Conservation (phyloP, 2,797 vertebrate genomes). For the Gephyroberyx darwinii region DNA sequence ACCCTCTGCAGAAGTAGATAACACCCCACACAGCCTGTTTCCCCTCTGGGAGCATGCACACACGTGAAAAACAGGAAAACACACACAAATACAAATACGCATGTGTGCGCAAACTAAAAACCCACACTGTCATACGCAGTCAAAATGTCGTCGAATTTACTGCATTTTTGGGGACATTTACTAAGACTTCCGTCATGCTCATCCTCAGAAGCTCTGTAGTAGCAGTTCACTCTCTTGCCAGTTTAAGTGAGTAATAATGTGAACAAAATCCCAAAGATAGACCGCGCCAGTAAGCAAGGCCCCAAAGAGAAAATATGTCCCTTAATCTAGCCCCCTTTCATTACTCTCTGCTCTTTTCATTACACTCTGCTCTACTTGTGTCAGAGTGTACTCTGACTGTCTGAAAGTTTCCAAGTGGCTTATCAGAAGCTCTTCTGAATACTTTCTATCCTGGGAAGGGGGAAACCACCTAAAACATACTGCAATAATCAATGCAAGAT, state of each 20-base stretch:
- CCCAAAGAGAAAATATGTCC: conserved; percentile 44
- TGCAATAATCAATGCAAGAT: conserved; percentile 3
- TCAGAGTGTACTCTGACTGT: conserved; percentile 66
- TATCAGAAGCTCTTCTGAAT: conserved; percentile 58
- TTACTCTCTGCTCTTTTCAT: conserved; percentile 63
- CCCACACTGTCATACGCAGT: conserved; percentile 45
- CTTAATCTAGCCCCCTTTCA: conserved; percentile 64
- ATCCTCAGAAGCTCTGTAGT: conserved; percentile 8
- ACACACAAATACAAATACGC: conserved; percentile 70
- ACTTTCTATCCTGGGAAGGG: conserved; percentile 31
- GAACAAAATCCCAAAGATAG: conserved; percentile 29
- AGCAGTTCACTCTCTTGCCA: conserved; percentile 8
- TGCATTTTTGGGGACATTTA: conserved; percentile 46
- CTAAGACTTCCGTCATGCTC: conserved; percentile 21
- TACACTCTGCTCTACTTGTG: conserved; percentile 65
- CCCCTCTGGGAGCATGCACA: conserved; percentile 76
- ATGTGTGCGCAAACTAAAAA: conserved; percentile 67
- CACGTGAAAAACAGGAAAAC: conserved; percentile 71
- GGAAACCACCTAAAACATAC: conserved; percentile 10
- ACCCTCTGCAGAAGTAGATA: conserved; percentile 82
- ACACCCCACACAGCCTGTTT: conserved; percentile 80
- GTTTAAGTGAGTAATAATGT: conserved; percentile 23
- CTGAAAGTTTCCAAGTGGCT: conserved; percentile 66
- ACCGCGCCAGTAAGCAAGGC: conserved; percentile 34
- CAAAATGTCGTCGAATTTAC: conserved; percentile 42